Conservation (phyloP, 2,797 vertebrate genomes). For the Alauda arvensis region DNA sequence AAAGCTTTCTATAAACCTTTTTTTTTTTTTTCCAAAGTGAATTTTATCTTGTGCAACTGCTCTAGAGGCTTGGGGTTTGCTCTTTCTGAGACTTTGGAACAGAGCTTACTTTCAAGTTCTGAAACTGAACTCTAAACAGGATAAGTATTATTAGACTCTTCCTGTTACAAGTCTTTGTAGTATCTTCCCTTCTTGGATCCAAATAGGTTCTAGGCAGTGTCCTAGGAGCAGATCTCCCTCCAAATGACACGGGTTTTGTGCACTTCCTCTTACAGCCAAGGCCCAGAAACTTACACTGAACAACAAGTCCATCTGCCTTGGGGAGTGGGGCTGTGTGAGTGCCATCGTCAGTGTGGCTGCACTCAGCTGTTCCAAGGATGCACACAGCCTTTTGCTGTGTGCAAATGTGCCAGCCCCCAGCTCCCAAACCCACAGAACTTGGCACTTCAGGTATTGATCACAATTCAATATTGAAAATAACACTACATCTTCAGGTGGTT, state of each 20-base stretch:
- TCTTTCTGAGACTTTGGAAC: slow-evolving; percentile 35
- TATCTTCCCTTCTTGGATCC: slow-evolving; percentile 33
- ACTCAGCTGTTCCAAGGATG: slow-evolving; percentile 5
- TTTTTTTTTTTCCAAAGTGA: neutral
- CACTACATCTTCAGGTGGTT: slow-evolving; percentile 75
- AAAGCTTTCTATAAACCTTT: slow-evolving; percentile 7
- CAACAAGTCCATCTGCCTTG: slow-evolving; percentile 9
- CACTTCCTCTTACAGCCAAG: slow-evolving; percentile 31
- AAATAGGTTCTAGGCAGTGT: slow-evolving; percentile 37
- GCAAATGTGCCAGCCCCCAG: slow-evolving; percentile 63
- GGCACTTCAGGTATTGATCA: slow-evolving; percentile 71
- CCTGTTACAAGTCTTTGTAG: slow-evolving; percentile 43
- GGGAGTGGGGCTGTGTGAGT: slow-evolving; percentile 4
- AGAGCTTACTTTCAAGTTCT: slow-evolving; percentile 39
- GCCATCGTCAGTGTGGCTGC: neutral
- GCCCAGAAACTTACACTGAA: slow-evolving; percentile 20
- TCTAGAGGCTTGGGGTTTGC: slow-evolving; percentile 36
- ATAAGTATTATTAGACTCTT: slow-evolving; percentile 49
- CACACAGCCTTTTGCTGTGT: slow-evolving; percentile 34
- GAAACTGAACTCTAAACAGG: slow-evolving; percentile 56
- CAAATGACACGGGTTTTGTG: neutral
- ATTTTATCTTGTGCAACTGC: slow-evolving; percentile 17
- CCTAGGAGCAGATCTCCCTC: slow-evolving; percentile 42
- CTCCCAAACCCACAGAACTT: slow-evolving; percentile 57
- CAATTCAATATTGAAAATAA: slow-evolving; percentile 73